Evolutionary conservation across 2,888 invertebrate species (phyloP), one percentile per base, ranked within the genome.

Genomic region (Machimus atricapillus): DNA sequence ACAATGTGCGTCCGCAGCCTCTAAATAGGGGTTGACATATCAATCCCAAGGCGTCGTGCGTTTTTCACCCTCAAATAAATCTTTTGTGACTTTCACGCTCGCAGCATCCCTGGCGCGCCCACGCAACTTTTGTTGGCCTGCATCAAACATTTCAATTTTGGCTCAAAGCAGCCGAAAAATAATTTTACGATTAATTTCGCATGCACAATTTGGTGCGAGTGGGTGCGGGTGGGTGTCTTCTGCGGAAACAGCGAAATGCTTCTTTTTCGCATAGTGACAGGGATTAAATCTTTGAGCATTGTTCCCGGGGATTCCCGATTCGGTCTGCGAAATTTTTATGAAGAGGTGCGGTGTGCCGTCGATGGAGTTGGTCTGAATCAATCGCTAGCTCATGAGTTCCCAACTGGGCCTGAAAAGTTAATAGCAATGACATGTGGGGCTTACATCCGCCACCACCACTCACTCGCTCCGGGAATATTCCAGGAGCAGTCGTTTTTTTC

Each of bases 71-170:
- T 34, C 19, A 76, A 37, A 76, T 76, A 37, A 34, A 34, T 37
- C 76, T 31, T 19, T 66, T 66, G 23, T 76, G 34, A 34, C 34
- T 14, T 23, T 23, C 76, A 14, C n/a, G 74, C 8, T 76, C 34
- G 8, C 76, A 34, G 27, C 76, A 52, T 27, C 76, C 76, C 76
- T 34, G 3, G 3, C n/a, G n/a, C n/a, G 34, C 76, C 34, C 34
- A 76, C 27, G 9, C 78, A 19, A n/a, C 46, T 23, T 43, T 78
- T 19, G 78, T 43, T 46, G 43, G 78, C 78, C 78, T 40, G 37
- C 78, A 78, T 78, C 78, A 78, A 78, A 78, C 78, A 78, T 78
- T 78, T 78, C 78, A 78, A 78, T 78, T 78, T 78, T 78, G 40
- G 8, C 78, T 40, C 19, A 40, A 78, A 78, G 78, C 43, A 78